A percentile compares a stretch with the other conserved stretches of the same genome.
Evolutionary conservation across 2,888 invertebrate genomes (phyloP).

Genomic region (Protonemura montana): DNA sequence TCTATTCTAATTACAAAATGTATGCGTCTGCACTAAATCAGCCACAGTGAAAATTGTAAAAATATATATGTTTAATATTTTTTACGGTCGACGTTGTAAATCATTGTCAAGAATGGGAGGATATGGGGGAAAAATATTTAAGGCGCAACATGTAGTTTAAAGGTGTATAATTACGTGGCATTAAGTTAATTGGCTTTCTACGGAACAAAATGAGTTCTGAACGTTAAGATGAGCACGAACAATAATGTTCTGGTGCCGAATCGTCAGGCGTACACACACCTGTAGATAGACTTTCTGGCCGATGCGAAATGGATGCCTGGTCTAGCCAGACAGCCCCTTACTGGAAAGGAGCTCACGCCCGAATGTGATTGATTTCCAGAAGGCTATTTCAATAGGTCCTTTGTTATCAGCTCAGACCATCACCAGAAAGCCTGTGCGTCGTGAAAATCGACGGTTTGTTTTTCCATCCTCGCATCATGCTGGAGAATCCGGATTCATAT

Average conservation of each 20-base stretch:
- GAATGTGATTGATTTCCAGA: conserved; percentile 23
- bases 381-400: conserved; percentile 17
- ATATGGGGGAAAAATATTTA: conserved; percentile 27
- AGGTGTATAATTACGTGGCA: conserved; percentile 41
- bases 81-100: conserved; percentile 30
- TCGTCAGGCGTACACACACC: not conserved
- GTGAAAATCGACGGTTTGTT: conserved; percentile 29
- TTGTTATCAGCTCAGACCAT: not conserved
- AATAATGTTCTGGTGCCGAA: conserved; percentile 7
- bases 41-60: conserved; percentile 20
- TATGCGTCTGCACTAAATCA: conserved; percentile 23
- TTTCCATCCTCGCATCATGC: conserved; percentile 24
- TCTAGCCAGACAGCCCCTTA: not conserved
- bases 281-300: not conserved
- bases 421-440: conserved; percentile 8
- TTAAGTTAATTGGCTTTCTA: conserved; percentile 41
- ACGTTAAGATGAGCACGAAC: conserved; percentile 30
- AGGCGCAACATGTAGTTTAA: conserved; percentile 23
- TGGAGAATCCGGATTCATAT: conserved; percentile 21
- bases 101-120: conserved; percentile 25
- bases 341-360: not conserved
- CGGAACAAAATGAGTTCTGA: conserved; percentile 31
- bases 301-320: not conserved
- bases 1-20: conserved; percentile 35
- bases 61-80: conserved; percentile 23